phyloP scores from a whole-genome alignment of 2,797 vertebrate genomes.

The Spinus olivaceus region DNA sequence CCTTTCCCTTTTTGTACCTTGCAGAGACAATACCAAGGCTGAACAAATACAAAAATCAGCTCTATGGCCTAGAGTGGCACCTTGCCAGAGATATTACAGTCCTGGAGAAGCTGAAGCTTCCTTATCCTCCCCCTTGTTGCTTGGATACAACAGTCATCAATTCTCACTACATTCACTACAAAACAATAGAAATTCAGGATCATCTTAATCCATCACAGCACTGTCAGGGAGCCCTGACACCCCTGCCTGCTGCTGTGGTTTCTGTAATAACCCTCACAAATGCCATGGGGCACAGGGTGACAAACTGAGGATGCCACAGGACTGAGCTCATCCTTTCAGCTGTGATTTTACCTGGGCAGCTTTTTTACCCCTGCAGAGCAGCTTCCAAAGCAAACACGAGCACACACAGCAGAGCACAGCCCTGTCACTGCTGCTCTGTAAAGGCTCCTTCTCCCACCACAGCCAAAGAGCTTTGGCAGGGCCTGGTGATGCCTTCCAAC shows the following conservation, averaged over 20 bases:
- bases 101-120: neutral
- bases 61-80: neutral
- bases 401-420: neutral
- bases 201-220: constrained; percentile 63
- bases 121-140: constrained; percentile 34
- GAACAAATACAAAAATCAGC: neutral
- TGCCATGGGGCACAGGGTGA: neutral
- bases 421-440: neutral
- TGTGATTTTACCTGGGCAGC: neutral
- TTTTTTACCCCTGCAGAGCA: rapidly evolving
- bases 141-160: constrained; percentile 44
- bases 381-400: neutral
- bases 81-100: neutral
- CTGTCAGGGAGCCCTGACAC: constrained; percentile 42
- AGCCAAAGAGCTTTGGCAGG: neutral
- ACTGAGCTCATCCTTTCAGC: neutral
- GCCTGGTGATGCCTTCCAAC: neutral
- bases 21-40: neutral
- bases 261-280: neutral
- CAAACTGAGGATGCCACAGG: neutral
- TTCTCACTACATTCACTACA: constrained; percentile 33
- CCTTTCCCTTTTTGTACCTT: neutral
- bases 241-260: neutral
- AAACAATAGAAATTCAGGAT: constrained; percentile 62
- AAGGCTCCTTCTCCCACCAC: rapidly evolving